phyloP scores from a whole-genome alignment of 2,888 invertebrate species.

The Adelphocoris suturalis region DNA sequence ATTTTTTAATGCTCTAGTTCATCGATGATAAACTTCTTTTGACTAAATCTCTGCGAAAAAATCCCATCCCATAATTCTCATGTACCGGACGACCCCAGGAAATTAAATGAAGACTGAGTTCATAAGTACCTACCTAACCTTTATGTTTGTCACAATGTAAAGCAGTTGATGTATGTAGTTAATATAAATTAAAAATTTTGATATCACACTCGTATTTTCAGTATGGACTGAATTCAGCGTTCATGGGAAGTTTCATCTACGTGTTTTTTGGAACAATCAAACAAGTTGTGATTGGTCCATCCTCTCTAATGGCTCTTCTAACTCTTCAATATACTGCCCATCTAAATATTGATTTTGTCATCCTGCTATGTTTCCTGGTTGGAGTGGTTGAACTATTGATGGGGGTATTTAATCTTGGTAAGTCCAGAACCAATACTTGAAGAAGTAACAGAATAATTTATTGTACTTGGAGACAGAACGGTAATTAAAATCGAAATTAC shows the following conservation, averaged over 20 bases:
- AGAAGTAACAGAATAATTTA: constrained; percentile 80
- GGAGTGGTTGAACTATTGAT: constrained; percentile 89
- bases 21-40: too few species aligned
- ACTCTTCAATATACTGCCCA: constrained; percentile 87
- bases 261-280: constrained; percentile 91
- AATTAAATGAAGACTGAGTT: too few species aligned
- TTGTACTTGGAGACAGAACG: constrained; percentile 83
- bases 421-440: constrained; percentile 83
- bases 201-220: constrained; percentile 77
- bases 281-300: constrained; percentile 94
- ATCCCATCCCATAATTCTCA: too few species aligned
- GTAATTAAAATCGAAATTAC: neutral
- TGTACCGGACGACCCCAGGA: too few species aligned
- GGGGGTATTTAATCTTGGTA: constrained; percentile 90
- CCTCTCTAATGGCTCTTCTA: constrained; percentile 93
- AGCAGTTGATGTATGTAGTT: too few species aligned
- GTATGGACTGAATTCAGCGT: constrained; percentile 95
- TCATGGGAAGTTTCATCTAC: constrained; percentile 93
- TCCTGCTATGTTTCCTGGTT: constrained; percentile 87
- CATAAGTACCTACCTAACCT: too few species aligned
- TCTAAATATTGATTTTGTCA: constrained; percentile 85
- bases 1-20: too few species aligned
- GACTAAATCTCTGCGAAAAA: too few species aligned
- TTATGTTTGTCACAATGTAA: too few species aligned
- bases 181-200: too few species aligned